Base-by-base conservation (phyloP, 2,113 vertebrate genomes). In the Heterotilapia buettikoferi region DNA sequence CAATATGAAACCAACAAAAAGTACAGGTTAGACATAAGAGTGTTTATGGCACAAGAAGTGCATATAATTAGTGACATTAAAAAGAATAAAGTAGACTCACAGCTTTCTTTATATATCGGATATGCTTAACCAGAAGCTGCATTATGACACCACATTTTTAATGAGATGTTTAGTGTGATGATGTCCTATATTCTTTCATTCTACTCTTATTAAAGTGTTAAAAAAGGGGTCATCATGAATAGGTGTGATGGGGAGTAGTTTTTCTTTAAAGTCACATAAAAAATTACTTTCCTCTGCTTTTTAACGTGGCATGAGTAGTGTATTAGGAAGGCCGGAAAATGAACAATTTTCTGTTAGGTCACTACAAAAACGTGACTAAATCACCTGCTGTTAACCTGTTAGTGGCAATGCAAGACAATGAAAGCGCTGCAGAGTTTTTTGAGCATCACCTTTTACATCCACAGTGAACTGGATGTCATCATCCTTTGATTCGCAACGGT, bases 381-480 rank as follows among this genome's bases (percentile, higher is more conserved):
- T 86, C 79, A 87, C 45, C 52, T 47, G 68, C 56, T 78, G 78
- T 85, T 87, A 89, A 87, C 29, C 36, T 78, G 56, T 96, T 95
- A 96, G 94, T 95, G 71, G 88, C 87, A 89, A 50, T 91, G 87
- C 88, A 95, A 92, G 88, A 90, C 90, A 89, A 54, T 71, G 84
- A 92, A 92, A 89, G 87, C 86, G 45, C 87, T 40, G 61, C 73
- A 88, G 87, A 89, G 83, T 0, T 50, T 84, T 88, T 83, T 89
- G 78, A 84, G 85, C 84, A 84, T 96, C 96, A 96, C 96, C 96
- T 96, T 95, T 92, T 90, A 96, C 94, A 89, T 96, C 94, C 95
- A 97, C 95, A 83, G 92, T 90, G 89, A 96, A 97, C 82, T 94
- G 95, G 59, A 95, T 71, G 84, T 88, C 92, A 87, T 95, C 95